phyloP scores from a whole-genome alignment of 2,888 invertebrate genomes.

The Clepsis dumicolana region DNA sequence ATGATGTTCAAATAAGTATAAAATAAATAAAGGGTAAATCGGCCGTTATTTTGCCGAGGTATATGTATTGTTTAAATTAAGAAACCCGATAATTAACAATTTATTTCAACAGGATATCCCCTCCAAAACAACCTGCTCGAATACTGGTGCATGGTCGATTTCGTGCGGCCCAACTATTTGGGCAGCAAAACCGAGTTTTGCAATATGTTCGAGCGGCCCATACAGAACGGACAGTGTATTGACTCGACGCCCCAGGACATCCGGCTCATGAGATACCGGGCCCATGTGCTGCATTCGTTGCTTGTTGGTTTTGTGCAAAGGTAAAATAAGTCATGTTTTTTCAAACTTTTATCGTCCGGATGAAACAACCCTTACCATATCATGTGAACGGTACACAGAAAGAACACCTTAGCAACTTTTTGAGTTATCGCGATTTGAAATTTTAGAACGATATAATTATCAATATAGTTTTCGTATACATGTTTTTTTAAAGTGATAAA shows the following conservation, averaged over 20 bases:
- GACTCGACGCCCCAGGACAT: slow-evolving; percentile 98
- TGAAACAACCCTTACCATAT: too few relatives aligned
- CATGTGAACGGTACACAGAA: too few relatives aligned
- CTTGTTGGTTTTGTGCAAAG: slow-evolving; percentile 98
- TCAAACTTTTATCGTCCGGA: too few relatives aligned
- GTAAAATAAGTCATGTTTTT: slow-evolving; percentile 59
- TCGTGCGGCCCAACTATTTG: slow-evolving; percentile 98
- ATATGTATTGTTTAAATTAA: too few relatives aligned
- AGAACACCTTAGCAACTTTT: too few relatives aligned
- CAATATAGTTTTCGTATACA: too few relatives aligned
- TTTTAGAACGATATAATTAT: too few relatives aligned
- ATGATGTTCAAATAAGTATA: too few relatives aligned
- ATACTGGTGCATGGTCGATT: slow-evolving; percentile 99
- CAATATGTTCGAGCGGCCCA: slow-evolving; percentile 99
- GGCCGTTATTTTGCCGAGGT: too few relatives aligned
- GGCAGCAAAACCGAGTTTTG: slow-evolving; percentile 98
- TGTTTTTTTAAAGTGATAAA: too few relatives aligned
- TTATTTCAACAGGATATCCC: slow-evolving; percentile 90
- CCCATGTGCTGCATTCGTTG: slow-evolving; percentile 97
- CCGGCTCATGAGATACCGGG: slow-evolving; percentile 96
- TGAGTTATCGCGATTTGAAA: too few relatives aligned
- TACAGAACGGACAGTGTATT: slow-evolving; percentile 99
- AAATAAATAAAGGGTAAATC: too few relatives aligned
- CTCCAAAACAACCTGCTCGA: slow-evolving; percentile 98
- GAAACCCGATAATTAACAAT: neutral